Conservation (phyloP, 2,888 invertebrate genomes). For the Troides aeacus region DNA sequence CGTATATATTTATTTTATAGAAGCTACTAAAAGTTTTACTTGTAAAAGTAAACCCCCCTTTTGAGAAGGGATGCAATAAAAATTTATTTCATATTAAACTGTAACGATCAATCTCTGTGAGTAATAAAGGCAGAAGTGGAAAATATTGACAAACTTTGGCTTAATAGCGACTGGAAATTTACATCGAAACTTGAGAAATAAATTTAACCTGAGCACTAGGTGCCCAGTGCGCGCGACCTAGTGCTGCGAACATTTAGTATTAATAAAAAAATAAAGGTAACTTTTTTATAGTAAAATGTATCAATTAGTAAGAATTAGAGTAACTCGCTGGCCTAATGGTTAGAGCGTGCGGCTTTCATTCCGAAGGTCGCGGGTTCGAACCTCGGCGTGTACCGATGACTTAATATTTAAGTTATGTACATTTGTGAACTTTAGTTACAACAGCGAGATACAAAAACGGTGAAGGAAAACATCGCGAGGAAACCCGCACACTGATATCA, state of each 20-base stretch:
- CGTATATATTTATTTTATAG: background rate
- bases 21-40: background rate
- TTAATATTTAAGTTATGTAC: too few species aligned
- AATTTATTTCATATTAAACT: constrained; percentile 9
- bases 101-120: constrained; percentile 20
- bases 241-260: background rate
- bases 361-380: too few species aligned
- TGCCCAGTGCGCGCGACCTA: background rate
- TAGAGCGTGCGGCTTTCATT: too few species aligned
- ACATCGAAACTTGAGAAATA: constrained; percentile 16
- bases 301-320: too few species aligned
- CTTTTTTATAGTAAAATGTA: too few species aligned
- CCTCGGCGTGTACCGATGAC: too few species aligned
- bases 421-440: too few species aligned
- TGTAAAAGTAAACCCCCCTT: background rate
- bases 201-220: background rate
- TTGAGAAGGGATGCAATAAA: constrained; percentile 4
- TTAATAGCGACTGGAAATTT: constrained; percentile 3
- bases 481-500: too few species aligned
- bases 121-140: constrained; percentile 25
- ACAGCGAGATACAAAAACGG: too few species aligned
- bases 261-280: too few species aligned
- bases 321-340: too few species aligned
- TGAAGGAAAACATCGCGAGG: too few species aligned
- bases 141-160: constrained; percentile 27